These are phyloP conservation scores for Xiphydria camelus DNA, from an alignment of 2,888 invertebrate species.

Conservation along the genomic window DNA sequence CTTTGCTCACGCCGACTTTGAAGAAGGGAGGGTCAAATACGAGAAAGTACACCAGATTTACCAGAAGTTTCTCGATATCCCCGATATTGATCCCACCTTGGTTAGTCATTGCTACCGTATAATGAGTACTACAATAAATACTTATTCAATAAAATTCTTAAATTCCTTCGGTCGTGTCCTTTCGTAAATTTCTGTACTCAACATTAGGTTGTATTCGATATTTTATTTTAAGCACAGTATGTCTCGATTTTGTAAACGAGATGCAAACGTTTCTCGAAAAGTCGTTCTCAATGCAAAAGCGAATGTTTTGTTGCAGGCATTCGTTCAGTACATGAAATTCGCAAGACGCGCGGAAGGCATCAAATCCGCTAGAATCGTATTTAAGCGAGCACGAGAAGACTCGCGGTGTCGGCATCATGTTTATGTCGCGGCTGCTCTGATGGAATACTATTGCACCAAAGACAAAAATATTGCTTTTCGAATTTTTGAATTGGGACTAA, in stretches of 20 bases:
- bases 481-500: constrained; percentile 96
- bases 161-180: not conserved
- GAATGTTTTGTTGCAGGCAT: constrained; percentile 72
- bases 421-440: constrained; percentile 94
- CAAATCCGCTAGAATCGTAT: constrained; percentile 91
- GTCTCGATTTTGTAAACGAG: too few relatives aligned
- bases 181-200: not conserved
- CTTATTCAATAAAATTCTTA: not conserved
- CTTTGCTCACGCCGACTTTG: constrained; percentile 98
- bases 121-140: constrained; percentile 1
- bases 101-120: too few relatives aligned
- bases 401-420: constrained; percentile 81
- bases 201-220: constrained; percentile 5
- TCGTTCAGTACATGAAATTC: constrained; percentile 99
- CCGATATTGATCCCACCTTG: constrained; percentile 93
- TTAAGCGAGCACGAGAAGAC: constrained; percentile 95
- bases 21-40: constrained; percentile 94
- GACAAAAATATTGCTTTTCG: constrained; percentile 95
- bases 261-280: too few relatives aligned
- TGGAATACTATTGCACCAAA: constrained; percentile 99
- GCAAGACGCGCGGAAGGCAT: constrained; percentile 96
- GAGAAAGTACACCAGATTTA: constrained; percentile 97
- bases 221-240: too few relatives aligned
- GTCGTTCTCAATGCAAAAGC: too few relatives aligned
- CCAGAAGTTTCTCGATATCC: constrained; percentile 84